Base-by-base conservation (phyloP, 2,797 vertebrate genomes). In the Sebastiscus albofasciatus region DNA sequence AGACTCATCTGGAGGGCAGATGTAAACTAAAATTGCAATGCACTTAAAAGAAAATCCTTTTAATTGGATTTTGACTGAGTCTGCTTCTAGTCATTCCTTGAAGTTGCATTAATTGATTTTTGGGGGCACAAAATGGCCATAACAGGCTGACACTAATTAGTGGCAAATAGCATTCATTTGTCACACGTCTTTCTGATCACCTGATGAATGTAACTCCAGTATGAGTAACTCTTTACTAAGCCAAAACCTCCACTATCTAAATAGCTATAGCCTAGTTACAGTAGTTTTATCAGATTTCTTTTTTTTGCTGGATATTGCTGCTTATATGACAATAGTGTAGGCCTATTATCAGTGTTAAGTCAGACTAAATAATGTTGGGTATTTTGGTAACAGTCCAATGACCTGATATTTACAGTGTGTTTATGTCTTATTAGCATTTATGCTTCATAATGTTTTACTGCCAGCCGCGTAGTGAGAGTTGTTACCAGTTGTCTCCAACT, bases 71-170 rank as follows among this genome's bases (percentile, higher is more conserved):
- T 58, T 27, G 24, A 16, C 24, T 18, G 24, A 59, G 24, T 61
- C n/a, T 36, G 54, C 36, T 65, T 46, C 4, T 8, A 13, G 49
- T 56, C 9, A 31, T 24, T 4, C 20, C 24, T 22, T 22, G 29
- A 55, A 64, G 31, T 31, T 55, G 26, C n/a, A 59, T 79, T 26
- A 52, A 71, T 46, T 14, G 36, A 8, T 33, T 56, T 18, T 59
- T 33, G 8, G 59, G 0, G 2, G 12, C 1, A 1, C 24, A 46
- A 46, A 46, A 46, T 46, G 14, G 1, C 0, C 42, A 46, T 18
- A 46, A 18, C 42, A 46, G 14, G 16, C 42, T 46, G 42, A 46
- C 42, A 46, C 16, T 18, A 46, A 46, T 46, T 46, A 46, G 42
- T 46, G 42, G 42, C 42, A 46, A 42, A 42, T 42, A 39, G 34